Evolutionary conservation across 2,113 vertebrate species (phyloP).

Genomic region (Lampris incognitus): DNA sequence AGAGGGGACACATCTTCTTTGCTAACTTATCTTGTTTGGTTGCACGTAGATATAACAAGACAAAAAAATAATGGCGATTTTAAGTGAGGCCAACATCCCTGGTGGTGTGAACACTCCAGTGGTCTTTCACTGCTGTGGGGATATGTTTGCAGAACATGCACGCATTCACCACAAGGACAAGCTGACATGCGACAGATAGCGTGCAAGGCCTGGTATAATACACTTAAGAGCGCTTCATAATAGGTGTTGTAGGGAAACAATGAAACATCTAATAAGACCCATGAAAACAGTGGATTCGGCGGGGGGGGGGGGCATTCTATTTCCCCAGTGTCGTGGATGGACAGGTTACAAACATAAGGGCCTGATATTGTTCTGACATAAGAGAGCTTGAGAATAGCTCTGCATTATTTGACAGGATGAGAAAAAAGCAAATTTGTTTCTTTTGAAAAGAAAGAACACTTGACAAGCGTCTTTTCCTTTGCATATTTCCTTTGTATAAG

Average conservation of each 20-base stretch:
- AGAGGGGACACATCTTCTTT: no score
- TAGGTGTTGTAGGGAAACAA: slow-evolving; percentile 5
- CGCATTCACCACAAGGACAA: slow-evolving; percentile 2
- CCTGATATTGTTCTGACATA: background rate
- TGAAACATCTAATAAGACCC: slow-evolving; percentile 1
- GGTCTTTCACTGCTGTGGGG: slow-evolving; percentile 4
- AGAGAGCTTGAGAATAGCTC: background rate
- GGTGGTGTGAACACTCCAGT: slow-evolving; percentile 9
- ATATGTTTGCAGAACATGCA: background rate
- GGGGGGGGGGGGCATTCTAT: background rate
- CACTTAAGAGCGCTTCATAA: slow-evolving; percentile 3
- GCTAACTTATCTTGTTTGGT: no score
- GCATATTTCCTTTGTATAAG: no score
- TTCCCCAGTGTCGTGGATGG: background rate
- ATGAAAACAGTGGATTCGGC: background rate
- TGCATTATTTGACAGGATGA: background rate
- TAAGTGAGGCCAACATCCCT: slow-evolving; percentile 27
- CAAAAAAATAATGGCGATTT: slow-evolving; percentile 22
- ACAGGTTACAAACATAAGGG: background rate
- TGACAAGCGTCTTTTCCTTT: no score
- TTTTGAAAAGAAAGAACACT: no score
- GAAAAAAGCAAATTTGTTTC: no score
- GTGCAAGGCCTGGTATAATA: slow-evolving; percentile 4
- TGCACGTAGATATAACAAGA: slow-evolving; percentile 8
- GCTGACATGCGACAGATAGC: slow-evolving; percentile 24